Conservation (phyloP, 2,113 vertebrate genomes). For the Tachycineta bicolor region DNA sequence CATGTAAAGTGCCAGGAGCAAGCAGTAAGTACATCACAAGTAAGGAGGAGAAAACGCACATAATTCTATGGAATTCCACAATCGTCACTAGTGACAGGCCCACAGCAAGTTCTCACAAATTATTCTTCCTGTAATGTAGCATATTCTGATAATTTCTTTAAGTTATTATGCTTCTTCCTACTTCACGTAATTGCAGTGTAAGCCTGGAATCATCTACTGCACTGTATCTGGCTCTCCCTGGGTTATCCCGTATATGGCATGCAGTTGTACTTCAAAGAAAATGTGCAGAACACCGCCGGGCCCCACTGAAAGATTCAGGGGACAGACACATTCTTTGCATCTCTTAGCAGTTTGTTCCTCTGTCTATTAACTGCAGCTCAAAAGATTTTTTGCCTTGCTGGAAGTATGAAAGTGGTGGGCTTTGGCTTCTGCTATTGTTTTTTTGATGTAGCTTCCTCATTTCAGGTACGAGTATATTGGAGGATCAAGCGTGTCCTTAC, state of each 20-base stretch:
- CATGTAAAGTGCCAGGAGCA: neutral
- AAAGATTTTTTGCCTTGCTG: neutral
- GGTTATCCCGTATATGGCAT: neutral
- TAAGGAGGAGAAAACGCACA: neutral
- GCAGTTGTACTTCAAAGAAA: neutral
- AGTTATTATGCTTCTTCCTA: neutral
- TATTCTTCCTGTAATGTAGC: neutral
- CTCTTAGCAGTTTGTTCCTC: neutral
- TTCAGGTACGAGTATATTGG: neutral
- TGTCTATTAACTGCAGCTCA: neutral
- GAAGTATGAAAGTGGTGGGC: neutral
- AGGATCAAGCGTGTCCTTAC: neutral
- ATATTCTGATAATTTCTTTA: neutral
- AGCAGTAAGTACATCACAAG: neutral
- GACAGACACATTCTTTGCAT: accelerated
- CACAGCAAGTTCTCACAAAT: neutral
- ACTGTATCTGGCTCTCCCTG: neutral
- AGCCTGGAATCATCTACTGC: neutral
- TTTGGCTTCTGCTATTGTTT: neutral
- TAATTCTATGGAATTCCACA: neutral
- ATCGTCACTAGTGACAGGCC: neutral
- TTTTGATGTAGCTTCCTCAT: neutral
- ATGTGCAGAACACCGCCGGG: neutral
- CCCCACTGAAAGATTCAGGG: neutral
- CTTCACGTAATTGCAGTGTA: accelerated